Evolutionary conservation across 2,888 invertebrate genomes (phyloP), one percentile per base, ranked within the genome.

Genomic region (Octonoba sinensis): DNA sequence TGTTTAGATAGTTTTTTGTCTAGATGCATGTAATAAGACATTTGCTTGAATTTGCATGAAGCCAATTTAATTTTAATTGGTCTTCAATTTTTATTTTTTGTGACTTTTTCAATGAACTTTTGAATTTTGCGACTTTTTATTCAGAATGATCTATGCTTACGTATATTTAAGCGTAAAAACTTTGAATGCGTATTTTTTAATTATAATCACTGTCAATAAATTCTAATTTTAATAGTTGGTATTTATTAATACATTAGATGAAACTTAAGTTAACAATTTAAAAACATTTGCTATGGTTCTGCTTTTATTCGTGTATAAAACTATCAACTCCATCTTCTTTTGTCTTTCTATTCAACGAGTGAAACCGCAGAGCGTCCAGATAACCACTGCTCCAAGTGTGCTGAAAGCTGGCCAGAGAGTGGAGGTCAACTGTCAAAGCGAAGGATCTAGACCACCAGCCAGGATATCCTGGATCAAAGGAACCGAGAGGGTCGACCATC

Each of bases 401-500:
- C 65, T 85, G 22, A 83, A 85, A 12, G 81, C 84, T 6, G 84
- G 84, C 8, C 69, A 81, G 16, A 47, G 73, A 44, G 71, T 84
- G 3, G 85, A 85, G 49, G 65, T 85, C 15, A 81, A 59, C 47
- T 85, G 85, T 70, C 75, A 83, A 56, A 82, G 84, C 1, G 81
- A 83, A 49, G 85, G 85, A 1, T 84, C 84, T 3, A 70, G 85
- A 66, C 85, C 85, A 11, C 84, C 84, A 3, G 84, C 85, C 16
- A 77, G 84, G n/a, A 77, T 85, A 15, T 78, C 83, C 0, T 85
- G 85, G 85, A 83, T 59, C 56, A 84, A 82, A 27, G 85, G 84
- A n/a, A 56, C 56, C 3, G 81, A 84, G 49, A 78, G 78, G 27
- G 62, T 85, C 47, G 82, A 83, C 24, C 82, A 83, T 16, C 77